Base-by-base conservation (phyloP, 2,797 vertebrate species). In the Darevskia nairensis region DNA sequence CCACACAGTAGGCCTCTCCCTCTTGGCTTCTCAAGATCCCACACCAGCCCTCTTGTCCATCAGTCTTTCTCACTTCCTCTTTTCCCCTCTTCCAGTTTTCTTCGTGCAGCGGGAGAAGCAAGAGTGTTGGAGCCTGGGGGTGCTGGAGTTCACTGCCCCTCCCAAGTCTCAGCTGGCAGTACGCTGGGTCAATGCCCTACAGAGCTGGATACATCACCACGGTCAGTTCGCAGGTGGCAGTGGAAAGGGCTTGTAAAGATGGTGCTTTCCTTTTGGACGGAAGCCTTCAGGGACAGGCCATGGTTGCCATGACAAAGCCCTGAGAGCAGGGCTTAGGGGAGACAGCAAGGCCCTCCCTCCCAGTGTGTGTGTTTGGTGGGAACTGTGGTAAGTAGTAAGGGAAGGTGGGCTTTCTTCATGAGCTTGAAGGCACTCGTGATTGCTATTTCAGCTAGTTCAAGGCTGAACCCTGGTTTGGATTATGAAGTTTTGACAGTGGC, bases 111-210 rank as follows among this genome's bases (percentile, higher is more conserved):
- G 98, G 66, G 95, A 93, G 87, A 96, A 95, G 84, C 84, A 96
- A n/a, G 89, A 94, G 32, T 90, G 95, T 25, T 98, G 98, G 98
- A 96, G 91, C 87, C 94, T 98, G 92, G 97, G 97, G 88, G 92
- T 90, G 88, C 96, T 94, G 95, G 97, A 97, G 92, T 98, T 98
- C 94, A 97, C 95, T 88, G 97, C 72, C 32, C 44, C 86, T 96
- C 82, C 96, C 92, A 19, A 96, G 96, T 93, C 96, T 94, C 69
- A 96, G 75, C 95, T 97, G 75, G 95, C 97, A 91, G 96, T 97
- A 86, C 97, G 96, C 83, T 98, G 98, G 98, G 97, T 96, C 1
- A 95, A 93, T 25, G 94, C 97, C 21, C 94, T 98, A 27, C 93
- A 92, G 92, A 86, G 90, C 4, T 96, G 96, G 69, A 94, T 98